These are phyloP conservation scores for Folsomia candida DNA, from an alignment of 2,888 invertebrate species.

Conservation along the genomic window DNA sequence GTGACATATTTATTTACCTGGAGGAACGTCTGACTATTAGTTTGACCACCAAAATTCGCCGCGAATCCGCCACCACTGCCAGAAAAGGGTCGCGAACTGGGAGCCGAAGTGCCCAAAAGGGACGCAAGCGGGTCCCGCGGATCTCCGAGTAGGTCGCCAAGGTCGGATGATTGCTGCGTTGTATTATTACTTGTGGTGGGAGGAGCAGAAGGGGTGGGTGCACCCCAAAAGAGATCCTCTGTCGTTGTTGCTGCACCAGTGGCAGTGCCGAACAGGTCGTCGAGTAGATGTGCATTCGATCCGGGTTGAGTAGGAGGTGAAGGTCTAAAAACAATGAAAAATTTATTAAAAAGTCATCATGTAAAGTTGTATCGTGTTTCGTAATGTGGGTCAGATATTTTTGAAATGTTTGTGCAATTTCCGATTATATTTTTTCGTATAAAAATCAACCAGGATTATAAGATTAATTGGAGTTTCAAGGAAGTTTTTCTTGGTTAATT, in stretches of 20 bases:
- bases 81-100: slow-evolving; percentile 5
- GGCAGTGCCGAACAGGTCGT: slow-evolving; percentile 45
- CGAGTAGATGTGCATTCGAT: slow-evolving; percentile 32
- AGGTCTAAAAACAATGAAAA: too few relatives aligned
- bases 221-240: slow-evolving; percentile 35
- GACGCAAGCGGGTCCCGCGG: slow-evolving; percentile 34
- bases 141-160: slow-evolving; percentile 21
- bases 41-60: slow-evolving; percentile 7
- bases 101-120: slow-evolving; percentile 28
- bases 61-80: slow-evolving; percentile 13
- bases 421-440: too few relatives aligned
- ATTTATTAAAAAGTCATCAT: too few relatives aligned
- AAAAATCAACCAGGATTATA: too few relatives aligned
- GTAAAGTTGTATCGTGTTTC: too few relatives aligned
- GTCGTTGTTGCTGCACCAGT: neutral
- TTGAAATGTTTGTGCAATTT: too few relatives aligned
- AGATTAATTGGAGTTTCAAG: too few relatives aligned
- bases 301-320: slow-evolving; percentile 12
- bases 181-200: too few relatives aligned
- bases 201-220: too few relatives aligned
- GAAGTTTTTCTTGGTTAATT: too few relatives aligned
- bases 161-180: neutral
- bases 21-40: slow-evolving; percentile 25
- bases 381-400: too few relatives aligned
- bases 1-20: too few relatives aligned